Evolutionary conservation across 2,113 vertebrate species (phyloP).

Genomic region (Calcarius ornatus): DNA sequence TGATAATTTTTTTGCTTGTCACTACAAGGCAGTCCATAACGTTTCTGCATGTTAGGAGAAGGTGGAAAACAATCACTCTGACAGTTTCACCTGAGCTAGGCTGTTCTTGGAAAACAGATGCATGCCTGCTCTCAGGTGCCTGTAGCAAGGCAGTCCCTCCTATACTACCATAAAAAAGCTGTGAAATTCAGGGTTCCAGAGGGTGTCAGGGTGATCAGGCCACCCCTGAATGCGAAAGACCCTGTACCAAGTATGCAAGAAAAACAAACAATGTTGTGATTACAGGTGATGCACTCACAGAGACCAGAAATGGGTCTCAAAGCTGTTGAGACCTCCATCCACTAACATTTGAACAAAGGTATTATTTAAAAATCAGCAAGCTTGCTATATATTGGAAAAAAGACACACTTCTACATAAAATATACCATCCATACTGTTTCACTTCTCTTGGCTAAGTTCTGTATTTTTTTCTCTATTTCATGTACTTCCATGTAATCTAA

Average conservation of each 20-base stretch:
- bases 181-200: neutral
- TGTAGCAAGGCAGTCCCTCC: neutral
- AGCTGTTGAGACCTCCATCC: neutral
- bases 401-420: neutral
- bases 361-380: neutral
- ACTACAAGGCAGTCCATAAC: neutral
- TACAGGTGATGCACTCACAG: neutral
- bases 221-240: neutral
- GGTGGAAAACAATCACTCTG: neutral
- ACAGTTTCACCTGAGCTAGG: neutral
- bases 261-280: neutral
- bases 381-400: neutral
- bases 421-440: neutral
- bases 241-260: neutral
- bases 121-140: neutral
- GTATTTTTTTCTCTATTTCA: neutral
- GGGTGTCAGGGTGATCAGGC: neutral
- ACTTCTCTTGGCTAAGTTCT: neutral
- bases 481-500: neutral
- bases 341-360: neutral
- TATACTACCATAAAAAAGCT: neutral
- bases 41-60: neutral
- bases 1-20: neutral
- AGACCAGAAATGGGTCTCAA: neutral
- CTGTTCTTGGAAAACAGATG: neutral